Percentiles rank a stretch among this genome's conserved stretches.
Conservation (phyloP, 1,140 invertebrate species). For the Gryon sp. region DNA sequence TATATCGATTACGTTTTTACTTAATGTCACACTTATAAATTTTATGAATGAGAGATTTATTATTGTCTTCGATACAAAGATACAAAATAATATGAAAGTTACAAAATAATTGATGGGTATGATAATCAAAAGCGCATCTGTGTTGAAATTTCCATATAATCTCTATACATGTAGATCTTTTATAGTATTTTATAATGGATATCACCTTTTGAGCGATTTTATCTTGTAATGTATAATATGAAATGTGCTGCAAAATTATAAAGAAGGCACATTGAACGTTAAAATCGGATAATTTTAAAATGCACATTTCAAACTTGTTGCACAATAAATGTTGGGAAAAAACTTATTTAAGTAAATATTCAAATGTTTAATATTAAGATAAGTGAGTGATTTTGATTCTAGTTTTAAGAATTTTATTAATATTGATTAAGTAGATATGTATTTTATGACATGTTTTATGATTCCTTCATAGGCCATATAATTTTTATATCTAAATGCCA, state of each 20-base stretch:
- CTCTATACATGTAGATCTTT: conserved; percentile 30
- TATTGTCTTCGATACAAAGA: conserved; percentile 32
- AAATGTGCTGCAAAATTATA: conserved; percentile 12
- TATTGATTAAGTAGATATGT: conserved; percentile 52
- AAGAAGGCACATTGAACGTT: conserved; percentile 30
- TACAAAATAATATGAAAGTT: conserved; percentile 26
- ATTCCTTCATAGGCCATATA: conserved; percentile 51
- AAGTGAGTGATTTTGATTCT: conserved; percentile 29
- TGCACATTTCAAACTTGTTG: conserved; percentile 34
- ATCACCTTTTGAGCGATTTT: conserved; percentile 38
- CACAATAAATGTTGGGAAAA: conserved; percentile 33
- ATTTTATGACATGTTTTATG: conserved; percentile 57
- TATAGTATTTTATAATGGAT: conserved; percentile 46
- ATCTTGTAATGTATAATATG: conserved; percentile 25
- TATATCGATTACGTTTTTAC: conserved; percentile 25
- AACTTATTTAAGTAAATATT: conserved; percentile 14
- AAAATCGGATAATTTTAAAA: conserved; percentile 23
- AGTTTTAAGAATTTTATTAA: conserved; percentile 36
- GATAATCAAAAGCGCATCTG: conserved; percentile 55
- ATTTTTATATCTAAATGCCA: conserved; percentile 42
- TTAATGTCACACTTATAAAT: conserved; percentile 32
- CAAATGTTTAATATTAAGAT: conserved; percentile 11
- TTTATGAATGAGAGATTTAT: conserved; percentile 36
- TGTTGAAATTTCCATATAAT: conserved; percentile 37
- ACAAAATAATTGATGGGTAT: conserved; percentile 13